Percentiles rank a stretch among this genome's conserved stretches.
These are phyloP conservation scores for Otus sunia DNA, from an alignment of 2,113 vertebrate genomes.

Conservation along the genomic window DNA sequence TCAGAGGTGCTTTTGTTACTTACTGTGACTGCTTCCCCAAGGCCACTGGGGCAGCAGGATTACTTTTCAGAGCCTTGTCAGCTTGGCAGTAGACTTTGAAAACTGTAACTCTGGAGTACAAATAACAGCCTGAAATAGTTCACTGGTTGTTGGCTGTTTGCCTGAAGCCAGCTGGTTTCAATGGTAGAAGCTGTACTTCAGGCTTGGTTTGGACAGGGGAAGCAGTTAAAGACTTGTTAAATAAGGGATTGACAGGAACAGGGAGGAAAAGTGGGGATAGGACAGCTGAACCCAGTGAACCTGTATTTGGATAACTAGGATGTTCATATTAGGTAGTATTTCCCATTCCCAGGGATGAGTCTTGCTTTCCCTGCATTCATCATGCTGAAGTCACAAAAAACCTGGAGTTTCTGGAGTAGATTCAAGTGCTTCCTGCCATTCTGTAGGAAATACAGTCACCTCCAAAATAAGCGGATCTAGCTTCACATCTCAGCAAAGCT, in stretches of 20 bases:
- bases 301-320: background rate
- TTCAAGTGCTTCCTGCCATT: background rate
- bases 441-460: background rate
- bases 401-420: background rate
- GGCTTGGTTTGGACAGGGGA: background rate
- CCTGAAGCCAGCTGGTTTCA: background rate
- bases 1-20: background rate
- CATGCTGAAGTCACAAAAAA: background rate
- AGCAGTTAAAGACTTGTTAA: background rate
- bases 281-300: background rate
- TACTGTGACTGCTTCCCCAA: background rate
- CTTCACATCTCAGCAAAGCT: background rate
- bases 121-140: constrained; percentile 31
- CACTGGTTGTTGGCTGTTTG: background rate
- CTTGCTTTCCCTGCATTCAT: background rate
- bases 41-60: background rate
- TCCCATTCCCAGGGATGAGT: background rate
- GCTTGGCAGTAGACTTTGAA: background rate
- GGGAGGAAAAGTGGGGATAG: background rate
- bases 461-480: background rate
- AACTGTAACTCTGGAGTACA: background rate
- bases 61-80: constrained; percentile 5
- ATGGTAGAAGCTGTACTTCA: background rate
- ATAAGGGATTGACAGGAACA: background rate
- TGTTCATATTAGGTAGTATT: background rate